Conservation (phyloP, 1,140 invertebrate genomes). For the Aphaenogaster floridana region DNA sequence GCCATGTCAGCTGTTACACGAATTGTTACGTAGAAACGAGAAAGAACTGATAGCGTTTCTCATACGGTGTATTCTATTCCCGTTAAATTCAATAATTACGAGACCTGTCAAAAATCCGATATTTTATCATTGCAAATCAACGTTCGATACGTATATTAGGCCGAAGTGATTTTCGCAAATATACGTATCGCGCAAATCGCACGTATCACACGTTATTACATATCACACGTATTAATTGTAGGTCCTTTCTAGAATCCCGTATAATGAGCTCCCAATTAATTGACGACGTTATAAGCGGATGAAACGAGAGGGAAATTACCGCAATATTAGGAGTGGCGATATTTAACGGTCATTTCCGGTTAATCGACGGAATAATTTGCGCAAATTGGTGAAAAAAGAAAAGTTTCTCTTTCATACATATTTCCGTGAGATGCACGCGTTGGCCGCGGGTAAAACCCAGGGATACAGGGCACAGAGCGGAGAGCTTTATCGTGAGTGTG, state of each 20-base stretch:
- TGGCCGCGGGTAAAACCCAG: constrained; percentile 42
- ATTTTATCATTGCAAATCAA: constrained; percentile 3
- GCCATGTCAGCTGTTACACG: not conserved
- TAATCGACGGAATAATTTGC: not conserved
- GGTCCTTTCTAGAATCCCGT: not conserved
- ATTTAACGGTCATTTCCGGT: not conserved
- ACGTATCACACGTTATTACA: constrained; percentile 12
- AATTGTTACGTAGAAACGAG: not conserved
- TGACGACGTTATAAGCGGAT: not conserved
- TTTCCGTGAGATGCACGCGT: not conserved
- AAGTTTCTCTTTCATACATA: not conserved
- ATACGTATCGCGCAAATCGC: not conserved
- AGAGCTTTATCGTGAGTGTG: constrained; percentile 50
- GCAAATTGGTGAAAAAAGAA: not conserved
- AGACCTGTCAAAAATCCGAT: not conserved
- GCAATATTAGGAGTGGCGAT: not conserved
- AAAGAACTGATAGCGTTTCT: not conserved
- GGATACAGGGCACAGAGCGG: not conserved
- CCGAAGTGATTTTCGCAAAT: not conserved
- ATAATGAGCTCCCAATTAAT: constrained; percentile 21
- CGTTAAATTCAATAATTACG: constrained; percentile 2
- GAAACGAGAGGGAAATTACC: not conserved
- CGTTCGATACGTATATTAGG: not conserved
- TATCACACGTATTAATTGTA: constrained; percentile 13
- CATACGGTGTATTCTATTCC: not conserved